Evolutionary conservation across 2,797 vertebrate genomes (phyloP).

Genomic region (Rhadinocentrus ornatus): DNA sequence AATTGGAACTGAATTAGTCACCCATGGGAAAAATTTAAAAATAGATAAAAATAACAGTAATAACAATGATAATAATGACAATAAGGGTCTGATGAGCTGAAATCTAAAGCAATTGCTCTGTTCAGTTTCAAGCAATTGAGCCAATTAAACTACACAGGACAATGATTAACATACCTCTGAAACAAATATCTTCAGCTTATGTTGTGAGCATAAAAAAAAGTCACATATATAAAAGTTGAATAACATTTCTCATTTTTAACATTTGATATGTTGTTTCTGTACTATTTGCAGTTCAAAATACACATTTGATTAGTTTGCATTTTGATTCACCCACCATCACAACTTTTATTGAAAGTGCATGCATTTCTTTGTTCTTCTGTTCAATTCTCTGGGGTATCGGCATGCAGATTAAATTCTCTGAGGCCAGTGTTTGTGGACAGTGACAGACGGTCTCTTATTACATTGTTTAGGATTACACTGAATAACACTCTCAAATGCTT

Average conservation of each 20-base stretch:
- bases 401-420: neutral
- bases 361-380: neutral
- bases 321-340: neutral
- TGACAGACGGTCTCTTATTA: constrained; percentile 13
- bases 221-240: too few relatives aligned
- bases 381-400: neutral
- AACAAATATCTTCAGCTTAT: too few relatives aligned
- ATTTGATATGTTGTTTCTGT: neutral
- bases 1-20: neutral
- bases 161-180: too few relatives aligned
- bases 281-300: neutral
- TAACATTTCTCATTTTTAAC: too few relatives aligned
- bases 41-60: neutral
- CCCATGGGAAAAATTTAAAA: neutral
- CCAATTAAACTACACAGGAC: too few relatives aligned
- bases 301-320: neutral
- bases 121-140: too few relatives aligned
- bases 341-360: neutral
- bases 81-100: neutral
- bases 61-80: neutral
- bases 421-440: neutral
- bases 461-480: constrained; percentile 4
- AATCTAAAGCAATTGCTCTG: too few relatives aligned
- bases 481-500: constrained; percentile 17
- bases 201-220: too few relatives aligned